Conservation (phyloP, 1,140 invertebrate species). For the Drosophila tropicalis region DNA sequence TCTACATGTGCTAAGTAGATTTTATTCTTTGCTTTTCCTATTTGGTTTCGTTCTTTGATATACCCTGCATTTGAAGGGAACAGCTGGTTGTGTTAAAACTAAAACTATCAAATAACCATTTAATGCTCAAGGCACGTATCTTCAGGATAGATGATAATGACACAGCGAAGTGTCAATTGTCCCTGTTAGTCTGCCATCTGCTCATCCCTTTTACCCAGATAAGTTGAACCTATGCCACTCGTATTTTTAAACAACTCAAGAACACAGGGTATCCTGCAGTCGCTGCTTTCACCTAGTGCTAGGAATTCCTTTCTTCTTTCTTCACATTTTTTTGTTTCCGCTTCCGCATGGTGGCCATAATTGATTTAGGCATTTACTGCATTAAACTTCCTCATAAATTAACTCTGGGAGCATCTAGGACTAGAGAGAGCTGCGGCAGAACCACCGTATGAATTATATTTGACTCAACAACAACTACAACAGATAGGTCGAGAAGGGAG, state of each 20-base stretch:
- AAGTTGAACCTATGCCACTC: too few species aligned
- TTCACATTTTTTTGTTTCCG: conserved; percentile 20
- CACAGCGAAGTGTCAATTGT: too few species aligned
- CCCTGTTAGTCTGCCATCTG: too few species aligned
- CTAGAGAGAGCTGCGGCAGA: neutral
- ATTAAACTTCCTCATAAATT: conserved; percentile 61
- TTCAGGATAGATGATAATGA: too few species aligned
- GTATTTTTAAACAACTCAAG: too few species aligned
- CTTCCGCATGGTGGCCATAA: conserved; percentile 49
- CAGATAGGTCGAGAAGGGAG: neutral
- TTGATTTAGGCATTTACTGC: conserved; percentile 75
- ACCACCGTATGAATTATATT: conserved; percentile 52
- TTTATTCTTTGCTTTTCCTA: conserved; percentile 66
- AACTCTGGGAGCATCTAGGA: conserved; percentile 21
- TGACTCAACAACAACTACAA: conserved; percentile 29
- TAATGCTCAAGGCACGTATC: too few species aligned
- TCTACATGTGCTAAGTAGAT: conserved; percentile 79
- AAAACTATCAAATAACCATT: too few species aligned
- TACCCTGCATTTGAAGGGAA: neutral
- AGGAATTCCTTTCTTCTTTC: neutral
- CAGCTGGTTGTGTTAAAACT: neutral
- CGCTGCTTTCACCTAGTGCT: neutral
- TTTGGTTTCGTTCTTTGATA: conserved; percentile 42
- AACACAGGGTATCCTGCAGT: neutral
- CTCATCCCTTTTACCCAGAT: too few species aligned